Conservation (phyloP, 2,113 vertebrate genomes). For the Mohoua ochrocephala region DNA sequence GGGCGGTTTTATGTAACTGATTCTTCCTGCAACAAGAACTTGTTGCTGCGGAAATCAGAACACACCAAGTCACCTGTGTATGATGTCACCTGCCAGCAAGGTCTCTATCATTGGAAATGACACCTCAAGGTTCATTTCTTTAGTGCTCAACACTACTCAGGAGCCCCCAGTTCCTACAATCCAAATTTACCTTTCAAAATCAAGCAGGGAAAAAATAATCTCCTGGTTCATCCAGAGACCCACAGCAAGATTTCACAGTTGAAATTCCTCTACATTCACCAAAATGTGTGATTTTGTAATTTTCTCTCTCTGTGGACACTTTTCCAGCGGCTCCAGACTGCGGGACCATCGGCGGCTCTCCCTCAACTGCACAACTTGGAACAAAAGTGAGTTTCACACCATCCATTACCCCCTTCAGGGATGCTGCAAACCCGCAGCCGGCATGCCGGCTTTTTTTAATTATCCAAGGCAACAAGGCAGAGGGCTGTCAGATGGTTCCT, state of each 20-base stretch:
- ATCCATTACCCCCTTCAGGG: neutral
- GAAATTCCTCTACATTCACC: neutral
- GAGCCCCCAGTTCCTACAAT: neutral
- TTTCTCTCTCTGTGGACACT: rapidly evolving
- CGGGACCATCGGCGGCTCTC: rapidly evolving
- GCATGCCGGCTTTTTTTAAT: neutral
- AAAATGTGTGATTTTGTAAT: neutral
- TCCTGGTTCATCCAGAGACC: neutral
- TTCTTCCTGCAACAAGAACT: neutral
- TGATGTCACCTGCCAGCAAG: neutral
- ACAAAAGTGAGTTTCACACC: neutral
- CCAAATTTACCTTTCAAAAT: neutral
- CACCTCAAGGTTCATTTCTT: neutral
- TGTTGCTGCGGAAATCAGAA: neutral
- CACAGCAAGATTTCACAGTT: neutral
- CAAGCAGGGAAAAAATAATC: neutral
- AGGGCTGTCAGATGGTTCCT: neutral
- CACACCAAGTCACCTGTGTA: neutral
- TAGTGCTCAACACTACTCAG: neutral
- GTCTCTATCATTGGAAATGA: neutral
- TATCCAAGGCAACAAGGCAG: neutral
- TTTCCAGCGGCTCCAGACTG: neutral
- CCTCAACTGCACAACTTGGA: neutral
- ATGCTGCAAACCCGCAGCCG: neutral
- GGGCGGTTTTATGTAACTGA: neutral